A percentile compares a stretch with the other conserved stretches of the same genome.
phyloP scores from a whole-genome alignment of 2,113 vertebrate species.

The Canis aureus region DNA sequence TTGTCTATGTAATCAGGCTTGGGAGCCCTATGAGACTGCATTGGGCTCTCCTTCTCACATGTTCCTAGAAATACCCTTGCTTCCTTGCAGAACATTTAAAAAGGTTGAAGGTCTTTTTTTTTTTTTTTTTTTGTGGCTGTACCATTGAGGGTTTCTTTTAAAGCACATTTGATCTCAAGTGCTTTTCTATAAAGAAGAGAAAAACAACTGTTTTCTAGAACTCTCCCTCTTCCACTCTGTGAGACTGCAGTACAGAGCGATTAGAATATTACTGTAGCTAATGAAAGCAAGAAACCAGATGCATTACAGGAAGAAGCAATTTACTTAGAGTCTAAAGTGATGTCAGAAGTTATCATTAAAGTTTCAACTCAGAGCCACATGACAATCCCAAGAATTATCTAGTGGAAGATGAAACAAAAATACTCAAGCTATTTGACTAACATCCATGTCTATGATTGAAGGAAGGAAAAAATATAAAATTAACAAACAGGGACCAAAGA shows the following conservation, averaged over 20 bases:
- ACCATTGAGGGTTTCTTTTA: conserved; percentile 25
- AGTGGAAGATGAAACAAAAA: not conserved
- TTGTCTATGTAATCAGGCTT: conserved; percentile 20
- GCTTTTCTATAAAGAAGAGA: not conserved
- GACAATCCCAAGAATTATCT: not conserved
- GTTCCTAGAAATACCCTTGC: not conserved
- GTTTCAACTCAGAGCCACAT: not conserved
- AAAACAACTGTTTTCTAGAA: conserved; percentile 8
- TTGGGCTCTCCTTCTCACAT: not conserved
- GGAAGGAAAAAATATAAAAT: not conserved
- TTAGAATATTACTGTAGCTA: conserved; percentile 41
- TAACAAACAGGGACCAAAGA: not conserved
- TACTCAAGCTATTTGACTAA: not conserved
- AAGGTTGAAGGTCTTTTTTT: not conserved
- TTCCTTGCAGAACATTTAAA: not conserved
- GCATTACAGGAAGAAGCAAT: not conserved
- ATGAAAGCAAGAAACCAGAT: not conserved
- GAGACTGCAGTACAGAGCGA: conserved; percentile 2
- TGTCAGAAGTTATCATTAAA: conserved; percentile 46
- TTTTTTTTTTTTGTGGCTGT: not conserved
- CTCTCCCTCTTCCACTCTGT: not conserved
- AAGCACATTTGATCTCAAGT: conserved; percentile 8
- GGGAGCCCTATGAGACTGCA: conserved; percentile 27
- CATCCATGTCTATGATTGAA: not conserved
- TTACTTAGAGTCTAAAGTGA: not conserved